phyloP scores from a whole-genome alignment of 1,140 invertebrate species.

The Akabosia matsudoensis region DNA sequence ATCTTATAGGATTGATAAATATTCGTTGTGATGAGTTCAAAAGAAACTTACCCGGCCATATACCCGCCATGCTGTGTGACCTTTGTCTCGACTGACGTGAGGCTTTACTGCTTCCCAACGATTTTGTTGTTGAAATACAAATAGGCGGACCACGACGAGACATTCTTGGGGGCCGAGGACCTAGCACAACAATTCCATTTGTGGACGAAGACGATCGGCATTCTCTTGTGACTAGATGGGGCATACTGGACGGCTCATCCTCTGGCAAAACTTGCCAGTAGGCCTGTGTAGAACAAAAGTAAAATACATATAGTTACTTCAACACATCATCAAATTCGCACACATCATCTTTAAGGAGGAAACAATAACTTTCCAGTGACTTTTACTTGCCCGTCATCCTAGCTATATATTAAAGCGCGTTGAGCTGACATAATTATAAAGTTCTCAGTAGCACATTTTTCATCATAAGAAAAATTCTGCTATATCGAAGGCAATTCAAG shows the following conservation, averaged over 20 bases:
- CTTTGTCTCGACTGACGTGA: background rate
- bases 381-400: too few species aligned
- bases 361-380: too few species aligned
- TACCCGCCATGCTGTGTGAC: background rate
- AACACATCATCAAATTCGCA: background rate
- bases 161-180: slow-evolving; percentile 1
- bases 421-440: too few species aligned
- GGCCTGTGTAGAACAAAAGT: background rate
- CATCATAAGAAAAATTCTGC: too few species aligned
- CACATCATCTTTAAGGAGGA: too few species aligned
- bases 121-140: background rate
- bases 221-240: background rate
- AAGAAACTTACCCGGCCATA: background rate
- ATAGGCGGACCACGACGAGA: background rate
- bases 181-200: slow-evolving; percentile 1
- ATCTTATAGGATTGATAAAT: too few species aligned
- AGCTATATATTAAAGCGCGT: too few species aligned
- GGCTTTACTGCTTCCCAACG: background rate
- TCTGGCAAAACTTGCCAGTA: background rate
- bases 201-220: background rate
- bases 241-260: slow-evolving; percentile 17
- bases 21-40: too few species aligned
- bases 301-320: background rate
- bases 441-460: too few species aligned
- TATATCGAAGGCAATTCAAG: too few species aligned